Evolutionary conservation across 2,797 vertebrate genomes (phyloP), one percentile per base, ranked within the genome.

Genomic region (Odontamblyopus rebecca): DNA sequence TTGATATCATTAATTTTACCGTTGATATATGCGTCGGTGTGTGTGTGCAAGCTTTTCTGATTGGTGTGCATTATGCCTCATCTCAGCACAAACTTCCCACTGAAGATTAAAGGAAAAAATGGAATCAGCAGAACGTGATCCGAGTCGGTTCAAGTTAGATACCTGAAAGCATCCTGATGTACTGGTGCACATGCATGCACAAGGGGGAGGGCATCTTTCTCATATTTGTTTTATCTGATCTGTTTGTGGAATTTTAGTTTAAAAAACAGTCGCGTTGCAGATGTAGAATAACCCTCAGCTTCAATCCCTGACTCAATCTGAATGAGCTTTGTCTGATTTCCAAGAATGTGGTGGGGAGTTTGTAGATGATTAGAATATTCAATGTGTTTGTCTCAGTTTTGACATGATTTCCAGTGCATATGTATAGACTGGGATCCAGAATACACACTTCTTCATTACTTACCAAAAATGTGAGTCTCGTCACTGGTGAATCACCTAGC

Each of bases 11-110:
- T 90, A 86, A 90, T 89, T 89, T 88, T 67, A 88, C 89, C 82
- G 89, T 86, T 86, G 85, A 87, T 90, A 82, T 82, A 83, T 77
- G 76, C 76, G 84, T 86, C 78, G 70, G 77, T 60, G 57, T 88
- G 82, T 88, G 82, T 85, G 74, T 81, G 75, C 68, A 68, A 67
- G 74, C 72, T 68, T 79, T 84, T 83, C 73, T 85, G 89, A 90
- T 89, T 89, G 91, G 91, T 93, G 89, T 89, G 82, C 85, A 89
- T 91, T 89, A 91, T 92, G 88, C 82, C 88, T 88, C 89, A 88
- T 88, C 89, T 92, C 89, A 90, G 91, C 89, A 91, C 84, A 88
- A 92, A 90, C 78, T 86, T 62, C 73, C 12, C 29, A 86, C 76
- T 65, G 81, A 88, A 88, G 88, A 90, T 92, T 90, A 91, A 86